phyloP scores from a whole-genome alignment of 2,888 invertebrate genomes.

The Oasisia sp. region DNA sequence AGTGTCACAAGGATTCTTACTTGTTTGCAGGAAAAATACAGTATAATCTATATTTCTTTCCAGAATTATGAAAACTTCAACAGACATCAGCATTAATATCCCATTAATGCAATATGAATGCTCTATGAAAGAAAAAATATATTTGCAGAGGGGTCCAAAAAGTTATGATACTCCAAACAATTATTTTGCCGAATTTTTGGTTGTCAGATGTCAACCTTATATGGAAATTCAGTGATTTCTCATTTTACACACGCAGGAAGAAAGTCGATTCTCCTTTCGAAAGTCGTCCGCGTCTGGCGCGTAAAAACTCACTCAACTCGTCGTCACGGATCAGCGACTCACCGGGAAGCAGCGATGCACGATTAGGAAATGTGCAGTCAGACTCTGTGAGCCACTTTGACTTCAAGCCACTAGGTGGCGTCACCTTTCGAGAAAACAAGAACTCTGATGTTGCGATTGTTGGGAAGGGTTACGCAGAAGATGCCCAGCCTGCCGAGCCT shows the following conservation, averaged over 20 bases:
- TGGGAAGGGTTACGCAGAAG: constrained; percentile 60
- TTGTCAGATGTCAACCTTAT: no score
- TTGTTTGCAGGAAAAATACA: no score
- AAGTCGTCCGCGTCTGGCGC: constrained; percentile 46
- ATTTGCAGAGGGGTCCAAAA: no score
- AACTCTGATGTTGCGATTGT: constrained; percentile 60
- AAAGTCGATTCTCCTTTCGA: constrained; percentile 55
- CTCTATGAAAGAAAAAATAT: no score
- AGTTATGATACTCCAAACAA: no score
- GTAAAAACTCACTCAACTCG: constrained; percentile 28
- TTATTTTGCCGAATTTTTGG: no score
- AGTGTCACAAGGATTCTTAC: no score
- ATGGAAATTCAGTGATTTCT: background rate
- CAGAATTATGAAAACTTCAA: no score
- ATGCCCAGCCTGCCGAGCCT: constrained; percentile 39
- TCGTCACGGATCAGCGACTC: background rate
- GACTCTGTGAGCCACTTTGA: constrained; percentile 26
- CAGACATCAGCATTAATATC: no score
- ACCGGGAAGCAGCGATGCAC: constrained; percentile 20
- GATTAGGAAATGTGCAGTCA: background rate
- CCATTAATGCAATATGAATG: no score
- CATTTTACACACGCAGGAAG: background rate
- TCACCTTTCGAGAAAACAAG: constrained; percentile 60
- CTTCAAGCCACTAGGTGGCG: constrained; percentile 50
- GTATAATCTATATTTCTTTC: no score